These are phyloP conservation scores for Rutilus rutilus DNA, from an alignment of 2,113 vertebrate genomes.

Conservation along the genomic window DNA sequence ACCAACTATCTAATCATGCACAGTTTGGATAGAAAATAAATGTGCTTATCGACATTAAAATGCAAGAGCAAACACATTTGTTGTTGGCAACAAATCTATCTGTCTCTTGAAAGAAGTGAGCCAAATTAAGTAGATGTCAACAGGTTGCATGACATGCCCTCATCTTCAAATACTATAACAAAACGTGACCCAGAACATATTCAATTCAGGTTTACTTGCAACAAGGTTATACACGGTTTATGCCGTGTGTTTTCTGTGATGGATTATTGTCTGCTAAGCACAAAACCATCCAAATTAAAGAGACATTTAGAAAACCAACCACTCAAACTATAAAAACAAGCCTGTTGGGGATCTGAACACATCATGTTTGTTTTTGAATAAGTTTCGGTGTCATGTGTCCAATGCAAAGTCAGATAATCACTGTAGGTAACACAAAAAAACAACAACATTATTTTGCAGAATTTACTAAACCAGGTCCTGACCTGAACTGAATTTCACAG, in stretches of 20 bases:
- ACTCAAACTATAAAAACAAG: background rate
- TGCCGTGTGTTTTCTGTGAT: background rate
- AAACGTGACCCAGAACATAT: background rate
- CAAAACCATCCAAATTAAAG: conserved; percentile 1
- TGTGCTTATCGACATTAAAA: background rate
- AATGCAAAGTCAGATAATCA: background rate
- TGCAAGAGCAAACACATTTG: background rate
- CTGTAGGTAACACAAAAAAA: background rate
- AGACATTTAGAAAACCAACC: background rate
- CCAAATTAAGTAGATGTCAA: background rate
- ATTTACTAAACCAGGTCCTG: background rate
- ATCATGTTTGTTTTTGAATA: background rate
- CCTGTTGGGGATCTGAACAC: background rate
- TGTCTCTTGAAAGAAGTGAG: background rate
- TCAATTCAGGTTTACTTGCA: background rate
- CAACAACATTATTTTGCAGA: background rate
- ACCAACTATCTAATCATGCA: background rate
- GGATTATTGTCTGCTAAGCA: background rate
- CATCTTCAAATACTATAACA: background rate
- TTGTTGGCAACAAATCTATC: background rate
- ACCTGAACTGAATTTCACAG: conserved; percentile 32
- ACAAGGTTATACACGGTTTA: background rate
- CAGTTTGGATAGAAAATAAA: background rate
- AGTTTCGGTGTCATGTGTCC: background rate
- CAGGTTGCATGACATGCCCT: background rate